Conservation (phyloP, 2,888 invertebrate genomes). For the Teinopalpus imperialis region DNA sequence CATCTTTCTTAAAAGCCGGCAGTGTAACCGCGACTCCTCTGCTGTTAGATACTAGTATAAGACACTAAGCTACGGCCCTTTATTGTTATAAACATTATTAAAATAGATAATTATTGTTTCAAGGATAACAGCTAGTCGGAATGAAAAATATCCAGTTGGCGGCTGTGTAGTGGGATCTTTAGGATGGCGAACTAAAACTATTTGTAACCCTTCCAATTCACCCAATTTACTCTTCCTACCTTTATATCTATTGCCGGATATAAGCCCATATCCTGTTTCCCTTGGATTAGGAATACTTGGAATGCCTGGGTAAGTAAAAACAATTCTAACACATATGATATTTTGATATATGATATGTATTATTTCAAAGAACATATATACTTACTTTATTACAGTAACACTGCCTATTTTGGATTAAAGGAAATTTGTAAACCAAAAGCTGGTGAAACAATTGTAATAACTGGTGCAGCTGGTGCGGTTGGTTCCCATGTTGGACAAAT, state of each 20-base stretch:
- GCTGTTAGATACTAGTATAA: too few relatives aligned
- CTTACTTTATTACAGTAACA: constrained; percentile 75
- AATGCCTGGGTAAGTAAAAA: constrained; percentile 85
- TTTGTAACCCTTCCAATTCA: constrained; percentile 51
- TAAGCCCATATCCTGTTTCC: constrained; percentile 82
- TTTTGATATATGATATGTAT: too few relatives aligned
- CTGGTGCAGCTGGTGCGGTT: constrained; percentile 90
- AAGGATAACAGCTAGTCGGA: constrained; percentile 86
- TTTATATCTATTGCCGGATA: constrained; percentile 78
- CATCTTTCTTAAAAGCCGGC: too few relatives aligned
- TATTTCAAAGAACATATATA: too few relatives aligned
- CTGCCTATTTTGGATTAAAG: constrained; percentile 88
- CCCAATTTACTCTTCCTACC: constrained; percentile 45
- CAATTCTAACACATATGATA: too few relatives aligned
- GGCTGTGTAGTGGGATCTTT: constrained; percentile 82
- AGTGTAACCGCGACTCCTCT: too few relatives aligned
- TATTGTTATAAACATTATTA: too few relatives aligned
- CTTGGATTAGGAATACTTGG: constrained; percentile 85
- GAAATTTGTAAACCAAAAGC: constrained; percentile 86
- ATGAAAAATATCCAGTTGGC: constrained; percentile 84
- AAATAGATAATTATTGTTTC: too few relatives aligned
- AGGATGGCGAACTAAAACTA: constrained; percentile 84
- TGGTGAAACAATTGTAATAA: constrained; percentile 88
- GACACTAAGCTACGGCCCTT: too few relatives aligned
- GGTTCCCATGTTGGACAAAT: constrained; percentile 91